phyloP scores from a whole-genome alignment of 2,888 invertebrate genomes.

The Chrysomela aeneicollis region DNA sequence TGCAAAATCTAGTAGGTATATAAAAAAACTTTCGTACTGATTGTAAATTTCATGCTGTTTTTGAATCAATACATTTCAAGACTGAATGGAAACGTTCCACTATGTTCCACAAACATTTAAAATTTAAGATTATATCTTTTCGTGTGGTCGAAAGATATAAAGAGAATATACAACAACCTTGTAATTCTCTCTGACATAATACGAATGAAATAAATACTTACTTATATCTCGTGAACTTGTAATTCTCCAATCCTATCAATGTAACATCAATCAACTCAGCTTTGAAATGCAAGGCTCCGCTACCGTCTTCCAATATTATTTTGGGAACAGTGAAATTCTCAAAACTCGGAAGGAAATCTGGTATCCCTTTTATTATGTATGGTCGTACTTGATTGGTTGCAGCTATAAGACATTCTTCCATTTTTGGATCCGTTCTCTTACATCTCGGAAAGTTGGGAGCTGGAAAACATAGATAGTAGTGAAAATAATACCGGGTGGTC shows the following conservation, averaged over 20 bases:
- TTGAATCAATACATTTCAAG: no score
- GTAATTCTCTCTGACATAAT: no score
- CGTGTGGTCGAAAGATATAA: no score
- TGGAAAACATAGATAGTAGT: constrained; percentile 12
- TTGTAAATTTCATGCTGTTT: no score
- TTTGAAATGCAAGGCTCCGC: constrained; percentile 25
- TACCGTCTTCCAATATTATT: constrained; percentile 32
- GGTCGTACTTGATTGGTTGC: constrained; percentile 34
- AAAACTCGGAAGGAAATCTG: constrained; percentile 24
- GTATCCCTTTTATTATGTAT: constrained; percentile 23
- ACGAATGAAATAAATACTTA: constrained; percentile 18
- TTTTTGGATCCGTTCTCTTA: constrained; percentile 26
- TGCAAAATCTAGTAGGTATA: no score
- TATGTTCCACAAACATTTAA: no score
- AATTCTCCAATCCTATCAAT: constrained; percentile 29
- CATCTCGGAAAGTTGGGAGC: constrained; percentile 36
- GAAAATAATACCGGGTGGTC: no score
- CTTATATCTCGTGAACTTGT: constrained; percentile 33
- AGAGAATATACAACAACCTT: no score
- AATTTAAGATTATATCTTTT: no score
- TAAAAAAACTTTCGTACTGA: no score
- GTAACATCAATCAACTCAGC: constrained; percentile 26
- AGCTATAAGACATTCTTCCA: constrained; percentile 32
- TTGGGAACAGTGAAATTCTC: constrained; percentile 26
- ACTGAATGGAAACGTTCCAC: no score